A percentile compares a stretch with the other conserved stretches of the same genome.
Evolutionary conservation across 2,888 invertebrate genomes (phyloP).

Genomic region (Pristionchus japonicus): DNA sequence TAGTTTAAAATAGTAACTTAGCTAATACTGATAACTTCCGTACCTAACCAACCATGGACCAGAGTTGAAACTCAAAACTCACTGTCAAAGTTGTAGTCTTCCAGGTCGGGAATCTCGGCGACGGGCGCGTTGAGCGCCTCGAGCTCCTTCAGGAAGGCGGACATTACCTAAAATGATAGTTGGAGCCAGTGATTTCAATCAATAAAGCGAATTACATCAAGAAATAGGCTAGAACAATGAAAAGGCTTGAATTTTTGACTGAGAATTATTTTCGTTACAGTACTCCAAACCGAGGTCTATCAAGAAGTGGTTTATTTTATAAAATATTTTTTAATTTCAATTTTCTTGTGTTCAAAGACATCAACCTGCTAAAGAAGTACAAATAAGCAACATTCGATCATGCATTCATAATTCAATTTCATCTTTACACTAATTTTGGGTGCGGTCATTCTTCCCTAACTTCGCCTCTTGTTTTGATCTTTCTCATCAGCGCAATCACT

Average conservation of each 20-base stretch:
- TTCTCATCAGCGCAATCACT: not conserved
- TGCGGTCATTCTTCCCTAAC: not conserved
- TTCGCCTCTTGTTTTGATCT: not conserved
- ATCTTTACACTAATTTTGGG: not conserved
- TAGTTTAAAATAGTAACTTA: no score
- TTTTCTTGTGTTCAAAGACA: not conserved
- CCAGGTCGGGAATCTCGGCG: constrained; percentile 59
- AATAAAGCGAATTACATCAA: not conserved
- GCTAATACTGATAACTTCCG: no score
- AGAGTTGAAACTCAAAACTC: not conserved
- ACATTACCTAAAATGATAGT: not conserved
- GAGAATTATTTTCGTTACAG: constrained; percentile 4
- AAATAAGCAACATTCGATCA: no score
- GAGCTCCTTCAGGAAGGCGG: constrained; percentile 59
- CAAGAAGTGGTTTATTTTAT: not conserved
- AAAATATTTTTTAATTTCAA: not conserved
- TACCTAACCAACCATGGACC: no score
- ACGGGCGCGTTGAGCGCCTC: constrained; percentile 56
- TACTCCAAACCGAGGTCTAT: not conserved
- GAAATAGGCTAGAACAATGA: not conserved
- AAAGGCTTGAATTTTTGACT: not conserved
- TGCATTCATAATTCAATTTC: no score
- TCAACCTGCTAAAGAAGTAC: not conserved
- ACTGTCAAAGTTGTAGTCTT: constrained; percentile 52
- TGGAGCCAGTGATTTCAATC: not conserved